Evolutionary conservation across 2,888 invertebrate species (phyloP), one percentile per base, ranked within the genome.

Genomic region (Idaea dimidiata): DNA sequence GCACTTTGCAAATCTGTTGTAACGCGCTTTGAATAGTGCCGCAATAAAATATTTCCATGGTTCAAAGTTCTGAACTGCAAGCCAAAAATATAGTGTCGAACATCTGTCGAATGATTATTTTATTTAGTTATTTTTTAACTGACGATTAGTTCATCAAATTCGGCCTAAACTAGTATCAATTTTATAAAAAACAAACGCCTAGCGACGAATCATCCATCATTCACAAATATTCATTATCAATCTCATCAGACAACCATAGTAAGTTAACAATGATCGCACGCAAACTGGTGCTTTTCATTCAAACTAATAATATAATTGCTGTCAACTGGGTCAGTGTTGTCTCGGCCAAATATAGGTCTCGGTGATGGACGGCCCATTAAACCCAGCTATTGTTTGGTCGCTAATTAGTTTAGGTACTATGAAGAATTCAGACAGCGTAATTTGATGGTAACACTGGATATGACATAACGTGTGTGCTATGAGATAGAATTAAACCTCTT

Each of bases 251-350:
- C 43, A 43, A 43, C 43, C 43, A 8, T 43, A 43, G 32, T 10
- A n/a, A 32, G 32, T 10, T 6, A 10, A 6, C 43, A 43, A 43
- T 43, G 43, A 43, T 43, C 10, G 71, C 81, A 80, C 78, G 82
- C 81, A 72, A 79, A 72, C 65, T 64, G 66, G 69, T 69, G 64
- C 71, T 67, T 66, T 71, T 73, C 72, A 78, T 77, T 70, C 71
- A 71, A 63, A 72, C 62, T 70, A 70, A 62, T 65, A 62, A 69
- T 61, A 61, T 66, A 72, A 72, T 70, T 62, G 62, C 62, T 60
- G 56, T 55, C 63, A 70, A 61, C 61, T 67, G 61, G 71, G 72
- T 73, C 69, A 73, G 70, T 72, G 73, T 74, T 68, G 61, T 62
- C 64, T 64, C 58, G 57, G 62, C 63, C 66, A 58, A 60, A 68